phyloP scores from a whole-genome alignment of 2,888 invertebrate genomes.

The Clepsis dumicolana region DNA sequence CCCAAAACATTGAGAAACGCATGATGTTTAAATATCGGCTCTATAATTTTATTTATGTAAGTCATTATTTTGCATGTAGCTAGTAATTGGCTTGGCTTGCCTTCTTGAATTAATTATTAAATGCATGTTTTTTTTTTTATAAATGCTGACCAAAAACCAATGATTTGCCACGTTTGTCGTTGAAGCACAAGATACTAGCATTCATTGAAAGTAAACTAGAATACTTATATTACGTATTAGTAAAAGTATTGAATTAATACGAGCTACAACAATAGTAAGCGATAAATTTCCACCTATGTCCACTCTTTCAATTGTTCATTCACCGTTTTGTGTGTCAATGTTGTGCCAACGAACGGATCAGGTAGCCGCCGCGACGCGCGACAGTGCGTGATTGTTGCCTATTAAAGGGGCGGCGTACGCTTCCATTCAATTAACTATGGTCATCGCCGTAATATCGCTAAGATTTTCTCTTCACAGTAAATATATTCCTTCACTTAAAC shows the following conservation, averaged over 20 bases:
- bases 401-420: slow-evolving; percentile 23
- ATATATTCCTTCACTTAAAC: neutral
- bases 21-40: too few species aligned
- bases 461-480: slow-evolving; percentile 13
- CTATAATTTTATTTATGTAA: too few species aligned
- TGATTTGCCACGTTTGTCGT: too few species aligned
- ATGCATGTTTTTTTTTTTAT: too few species aligned
- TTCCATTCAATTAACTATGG: slow-evolving; percentile 28
- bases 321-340: slow-evolving; percentile 38
- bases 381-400: slow-evolving; percentile 33
- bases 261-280: neutral
- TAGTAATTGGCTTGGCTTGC: too few species aligned
- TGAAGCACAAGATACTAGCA: too few species aligned
- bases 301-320: slow-evolving; percentile 34
- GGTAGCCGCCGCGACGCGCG: neutral
- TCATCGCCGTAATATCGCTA: slow-evolving; percentile 17
- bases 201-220: too few species aligned
- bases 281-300: neutral
- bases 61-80: too few species aligned
- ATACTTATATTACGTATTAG: too few species aligned
- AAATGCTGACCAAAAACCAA: too few species aligned
- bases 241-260: neutral
- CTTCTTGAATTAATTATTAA: too few species aligned
- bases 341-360: slow-evolving; percentile 21
- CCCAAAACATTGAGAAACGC: too few species aligned